These are phyloP conservation scores for Bovichtus diacanthus DNA, from an alignment of 2,797 vertebrate genomes.

Conservation along the genomic window DNA sequence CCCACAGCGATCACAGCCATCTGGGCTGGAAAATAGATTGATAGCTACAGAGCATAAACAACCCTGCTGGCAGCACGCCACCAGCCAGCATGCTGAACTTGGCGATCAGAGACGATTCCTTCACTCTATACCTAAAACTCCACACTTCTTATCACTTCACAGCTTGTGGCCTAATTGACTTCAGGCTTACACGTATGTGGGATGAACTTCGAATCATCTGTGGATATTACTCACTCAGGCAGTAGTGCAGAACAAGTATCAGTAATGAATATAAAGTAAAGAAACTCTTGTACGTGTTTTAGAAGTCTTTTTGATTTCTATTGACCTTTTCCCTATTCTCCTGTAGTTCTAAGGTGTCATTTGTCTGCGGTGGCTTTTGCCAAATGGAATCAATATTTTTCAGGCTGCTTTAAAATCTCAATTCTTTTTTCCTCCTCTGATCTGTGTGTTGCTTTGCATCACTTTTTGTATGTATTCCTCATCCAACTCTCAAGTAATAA, in stretches of 20 bases:
- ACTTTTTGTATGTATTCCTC: not conserved
- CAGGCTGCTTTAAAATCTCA: not conserved
- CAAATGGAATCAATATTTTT: not conserved
- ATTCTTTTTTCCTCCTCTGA: not conserved
- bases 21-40: conserved; percentile 69
- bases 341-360: not conserved
- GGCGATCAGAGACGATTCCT: conserved; percentile 50
- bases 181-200: conserved; percentile 43
- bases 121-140: conserved; percentile 49
- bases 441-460: not conserved
- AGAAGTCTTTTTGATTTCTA: not conserved
- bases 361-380: not conserved
- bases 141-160: conserved; percentile 61
- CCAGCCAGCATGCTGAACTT: conserved; percentile 51
- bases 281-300: conserved; percentile 8
- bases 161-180: conserved; percentile 66
- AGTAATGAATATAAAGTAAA: not conserved
- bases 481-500: not conserved
- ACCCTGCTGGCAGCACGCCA: conserved; percentile 57
- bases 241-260: conserved; percentile 8
- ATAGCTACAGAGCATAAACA: conserved; percentile 63
- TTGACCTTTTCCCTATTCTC: not conserved
- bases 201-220: conserved; percentile 51
- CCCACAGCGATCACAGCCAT: conserved; percentile 66
- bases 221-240: conserved; percentile 43